Conservation (phyloP, 2,888 invertebrate genomes). For the Lasioglossum figueresi region DNA sequence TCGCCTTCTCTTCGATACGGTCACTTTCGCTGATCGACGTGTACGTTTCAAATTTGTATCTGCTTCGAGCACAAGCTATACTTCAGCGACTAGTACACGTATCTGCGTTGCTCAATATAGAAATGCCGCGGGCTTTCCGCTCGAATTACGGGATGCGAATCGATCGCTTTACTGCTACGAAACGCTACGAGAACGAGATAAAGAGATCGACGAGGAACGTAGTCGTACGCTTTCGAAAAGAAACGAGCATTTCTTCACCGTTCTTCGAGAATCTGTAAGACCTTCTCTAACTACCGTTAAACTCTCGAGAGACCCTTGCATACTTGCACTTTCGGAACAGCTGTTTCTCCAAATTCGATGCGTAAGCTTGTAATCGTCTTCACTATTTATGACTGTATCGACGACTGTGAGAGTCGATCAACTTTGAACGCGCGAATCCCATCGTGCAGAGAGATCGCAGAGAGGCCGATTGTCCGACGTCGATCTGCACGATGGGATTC, state of each 20-base stretch:
- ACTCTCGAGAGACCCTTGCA: neutral
- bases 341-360: constrained; percentile 22
- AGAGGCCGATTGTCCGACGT: neutral
- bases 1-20: constrained; percentile 5
- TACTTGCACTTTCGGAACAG: neutral
- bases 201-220: neutral
- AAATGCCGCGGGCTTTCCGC: constrained; percentile 18
- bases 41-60: constrained; percentile 63
- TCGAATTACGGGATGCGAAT: constrained; percentile 12
- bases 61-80: constrained; percentile 56
- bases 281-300: neutral
- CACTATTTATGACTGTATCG: constrained; percentile 3
- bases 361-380: constrained; percentile 33
- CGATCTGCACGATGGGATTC: constrained; percentile 16
- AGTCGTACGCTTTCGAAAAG: constrained; percentile 15
- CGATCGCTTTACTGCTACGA: constrained; percentile 11
- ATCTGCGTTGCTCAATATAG: constrained; percentile 54
- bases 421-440: neutral
- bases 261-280: neutral
- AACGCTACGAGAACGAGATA: neutral
- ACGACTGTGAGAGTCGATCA: neutral
- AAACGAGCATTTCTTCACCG: neutral
- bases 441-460: constrained; percentile 13
- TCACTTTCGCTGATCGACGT: constrained; percentile 55
- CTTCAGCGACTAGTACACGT: constrained; percentile 43